phyloP scores from a whole-genome alignment of 2,113 vertebrate species.

The Argyrosomus japonicus region DNA sequence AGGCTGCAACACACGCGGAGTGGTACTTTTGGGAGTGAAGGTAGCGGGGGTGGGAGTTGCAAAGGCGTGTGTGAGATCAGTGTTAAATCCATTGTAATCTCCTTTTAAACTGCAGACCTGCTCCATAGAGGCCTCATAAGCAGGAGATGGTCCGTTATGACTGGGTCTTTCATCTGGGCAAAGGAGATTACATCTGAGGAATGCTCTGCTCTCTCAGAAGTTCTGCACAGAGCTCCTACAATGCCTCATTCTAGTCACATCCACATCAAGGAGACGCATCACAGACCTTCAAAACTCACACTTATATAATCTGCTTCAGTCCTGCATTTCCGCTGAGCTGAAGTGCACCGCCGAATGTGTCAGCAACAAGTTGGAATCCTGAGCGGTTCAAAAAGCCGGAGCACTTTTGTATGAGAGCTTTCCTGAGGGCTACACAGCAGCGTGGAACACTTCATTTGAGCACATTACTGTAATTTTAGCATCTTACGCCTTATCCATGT shows the following conservation, averaged over 20 bases:
- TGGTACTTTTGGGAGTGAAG: conserved; percentile 61
- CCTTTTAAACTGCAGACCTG: conserved; percentile 80
- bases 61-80: conserved; percentile 80
- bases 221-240: conserved; percentile 66
- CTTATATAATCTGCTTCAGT: conserved; percentile 69
- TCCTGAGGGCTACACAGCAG: conserved; percentile 34
- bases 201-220: conserved; percentile 67
- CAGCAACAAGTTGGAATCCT: conserved; percentile 34
- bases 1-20: conserved; percentile 36
- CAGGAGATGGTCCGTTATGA: conserved; percentile 83
- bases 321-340: conserved; percentile 29
- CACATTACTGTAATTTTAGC: not conserved
- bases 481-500: not conserved
- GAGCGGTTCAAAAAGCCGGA: conserved; percentile 6
- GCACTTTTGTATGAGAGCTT: conserved; percentile 27
- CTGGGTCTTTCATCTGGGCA: conserved; percentile 80
- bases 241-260: conserved; percentile 70
- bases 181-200: conserved; percentile 85
- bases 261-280: conserved; percentile 58
- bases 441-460: not conserved
- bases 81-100: conserved; percentile 85
- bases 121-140: conserved; percentile 75
- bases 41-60: conserved; percentile 60
- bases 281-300: conserved; percentile 52
- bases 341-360: conserved; percentile 26